Base-by-base conservation (phyloP, 1,140 invertebrate species). In the Drosophila arawakana region DNA sequence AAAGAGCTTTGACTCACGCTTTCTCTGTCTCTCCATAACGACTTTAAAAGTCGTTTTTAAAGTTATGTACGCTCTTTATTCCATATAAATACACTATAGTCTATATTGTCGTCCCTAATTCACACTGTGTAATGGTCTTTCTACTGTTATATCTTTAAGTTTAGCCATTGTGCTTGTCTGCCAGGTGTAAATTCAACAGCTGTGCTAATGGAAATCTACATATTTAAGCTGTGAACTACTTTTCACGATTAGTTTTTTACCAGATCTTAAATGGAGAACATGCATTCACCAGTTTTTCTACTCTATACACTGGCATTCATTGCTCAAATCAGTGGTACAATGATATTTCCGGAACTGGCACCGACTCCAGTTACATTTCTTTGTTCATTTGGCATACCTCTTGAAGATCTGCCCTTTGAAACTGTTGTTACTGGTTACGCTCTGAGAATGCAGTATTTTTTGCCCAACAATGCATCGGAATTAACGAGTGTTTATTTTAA, bases 401-500 rank as follows among this genome's bases (percentile, higher is more conserved):
- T 92, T 10, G 80, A 80, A 30, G 74, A 88, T 13, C 70, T 90
- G 3, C 49, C 77, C n/a, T 84, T 66, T 11, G 91, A 92, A 50
- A 85, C 90, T 1, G 76, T 92, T 2, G 81, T 86, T 15, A 80
- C 81, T 9, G 91, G 91, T 8, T 92, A 92, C 75, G 91, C 92
- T 2, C 49, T 92, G 2, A 84, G 91, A 52, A 82, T 86, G 11
- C 82, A 92, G 57, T 92, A 91, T 58, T 92, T 81, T 68, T 70
- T 92, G 66, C 90, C 91, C 37, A 78, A 69, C 49, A 91, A 81
- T 43, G 78, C 89, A 7, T 71, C 75, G 25, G 66, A 89, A 37
- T 55, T 82, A 6, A 84, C 70, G 5, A 30, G 73, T 11, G 49
- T 79, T 6, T 81, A 91, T 39, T 57, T 91, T 0, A 83, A 73